A percentile compares a stretch with the other conserved stretches of the same genome.
Conservation (phyloP, 2,113 vertebrate species). For the Electrona antarctica region DNA sequence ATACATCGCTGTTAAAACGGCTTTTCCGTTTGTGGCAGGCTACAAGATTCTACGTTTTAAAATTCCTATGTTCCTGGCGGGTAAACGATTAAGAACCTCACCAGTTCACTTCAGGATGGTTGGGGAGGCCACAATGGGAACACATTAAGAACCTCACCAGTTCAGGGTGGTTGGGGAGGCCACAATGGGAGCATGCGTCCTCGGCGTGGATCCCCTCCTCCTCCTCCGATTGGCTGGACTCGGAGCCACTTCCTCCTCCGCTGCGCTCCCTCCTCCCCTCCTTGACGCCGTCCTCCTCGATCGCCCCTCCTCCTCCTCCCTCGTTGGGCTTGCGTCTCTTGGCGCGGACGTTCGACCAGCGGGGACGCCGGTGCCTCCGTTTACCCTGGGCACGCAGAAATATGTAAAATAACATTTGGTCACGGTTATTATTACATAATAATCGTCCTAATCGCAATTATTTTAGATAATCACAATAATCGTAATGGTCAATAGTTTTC, state of each 20-base stretch:
- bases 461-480: no score
- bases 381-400: constrained; percentile 69
- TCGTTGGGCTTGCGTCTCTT: constrained; percentile 87
- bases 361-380: constrained; percentile 80
- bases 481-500: no score
- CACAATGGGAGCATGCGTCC: constrained; percentile 95
- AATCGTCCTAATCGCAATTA: no score
- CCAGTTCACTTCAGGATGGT: constrained; percentile 71
- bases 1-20: no score
- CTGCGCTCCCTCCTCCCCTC: constrained; percentile 70
- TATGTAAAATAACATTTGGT: neutral
- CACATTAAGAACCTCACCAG: constrained; percentile 73
- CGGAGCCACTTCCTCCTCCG: constrained; percentile 82
- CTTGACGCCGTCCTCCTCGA: constrained; percentile 76
- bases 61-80: no score
- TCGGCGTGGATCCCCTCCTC: constrained; percentile 80
- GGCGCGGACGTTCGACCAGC: constrained; percentile 87
- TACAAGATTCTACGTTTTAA: no score
- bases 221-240: constrained; percentile 70
- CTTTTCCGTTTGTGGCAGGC: no score
- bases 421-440: no score
- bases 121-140: constrained; percentile 22
- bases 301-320: constrained; percentile 80
- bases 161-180: constrained; percentile 91
- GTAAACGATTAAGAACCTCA: constrained; percentile 33